A percentile compares a stretch with the other conserved stretches of the same genome.
These are phyloP conservation scores for Halcyon smyrnensis DNA, from an alignment of 2,797 vertebrate species.

Conservation along the genomic window DNA sequence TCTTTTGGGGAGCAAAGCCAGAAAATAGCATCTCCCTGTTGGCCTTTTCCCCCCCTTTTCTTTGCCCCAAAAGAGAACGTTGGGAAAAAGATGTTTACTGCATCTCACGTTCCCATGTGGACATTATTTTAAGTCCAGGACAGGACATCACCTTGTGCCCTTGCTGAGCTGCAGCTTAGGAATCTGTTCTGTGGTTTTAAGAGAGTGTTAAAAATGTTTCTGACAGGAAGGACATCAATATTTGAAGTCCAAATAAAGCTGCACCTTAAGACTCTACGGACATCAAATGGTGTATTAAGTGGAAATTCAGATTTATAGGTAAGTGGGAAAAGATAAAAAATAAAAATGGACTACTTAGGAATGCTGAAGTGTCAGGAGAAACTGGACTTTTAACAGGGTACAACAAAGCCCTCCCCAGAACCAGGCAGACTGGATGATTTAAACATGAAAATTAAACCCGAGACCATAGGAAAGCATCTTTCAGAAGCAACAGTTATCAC, in stretches of 20 bases:
- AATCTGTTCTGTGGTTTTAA: background rate
- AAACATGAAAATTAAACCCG: background rate
- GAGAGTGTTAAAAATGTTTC: background rate
- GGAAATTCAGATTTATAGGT: background rate
- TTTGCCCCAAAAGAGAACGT: background rate
- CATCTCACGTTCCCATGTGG: background rate
- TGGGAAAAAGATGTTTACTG: background rate
- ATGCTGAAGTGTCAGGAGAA: background rate
- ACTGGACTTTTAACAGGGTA: background rate
- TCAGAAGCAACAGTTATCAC: background rate
- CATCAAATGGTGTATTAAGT: background rate
- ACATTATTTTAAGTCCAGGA: background rate
- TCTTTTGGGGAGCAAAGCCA: background rate
- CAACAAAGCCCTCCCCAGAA: background rate
- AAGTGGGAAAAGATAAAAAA: background rate
- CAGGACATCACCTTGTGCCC: fast-evolving
- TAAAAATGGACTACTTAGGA: background rate
- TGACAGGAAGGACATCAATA: background rate
- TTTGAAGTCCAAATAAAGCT: background rate
- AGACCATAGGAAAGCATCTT: background rate
- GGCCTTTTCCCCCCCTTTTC: background rate
- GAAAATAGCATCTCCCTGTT: background rate
- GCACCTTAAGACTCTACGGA: background rate
- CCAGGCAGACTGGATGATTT: background rate
- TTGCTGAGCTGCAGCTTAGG: background rate